Conservation (phyloP, 2,888 invertebrate species). For the Megamerina dolium region DNA sequence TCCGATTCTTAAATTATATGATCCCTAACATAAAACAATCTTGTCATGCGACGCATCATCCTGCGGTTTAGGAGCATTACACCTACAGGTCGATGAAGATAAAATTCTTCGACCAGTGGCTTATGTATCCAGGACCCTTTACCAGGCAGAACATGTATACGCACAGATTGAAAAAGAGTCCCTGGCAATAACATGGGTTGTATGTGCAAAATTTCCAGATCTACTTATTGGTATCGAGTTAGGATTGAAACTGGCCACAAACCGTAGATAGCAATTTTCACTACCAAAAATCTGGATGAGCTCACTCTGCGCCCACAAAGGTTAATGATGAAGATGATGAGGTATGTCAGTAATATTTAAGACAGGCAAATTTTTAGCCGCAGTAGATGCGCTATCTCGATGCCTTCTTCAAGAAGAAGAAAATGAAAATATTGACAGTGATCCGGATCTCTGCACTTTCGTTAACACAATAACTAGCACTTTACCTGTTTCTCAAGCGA, state of each 20-base stretch:
- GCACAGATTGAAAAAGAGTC: slow-evolving; percentile 24
- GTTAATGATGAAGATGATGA: slow-evolving; percentile 17
- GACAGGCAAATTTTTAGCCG: slow-evolving; percentile 19
- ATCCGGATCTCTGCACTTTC: slow-evolving; percentile 3
- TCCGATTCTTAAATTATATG: slow-evolving; percentile 11
- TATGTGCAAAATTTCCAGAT: slow-evolving; percentile 19
- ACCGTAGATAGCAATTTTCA: slow-evolving; percentile 19
- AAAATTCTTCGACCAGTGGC: slow-evolving; percentile 11
- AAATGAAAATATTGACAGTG: not conserved
- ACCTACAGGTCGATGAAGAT: slow-evolving; percentile 12
- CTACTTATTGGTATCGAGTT: slow-evolving; percentile 19
- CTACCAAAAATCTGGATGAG: slow-evolving; percentile 16
- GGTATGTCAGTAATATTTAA: slow-evolving; percentile 16
- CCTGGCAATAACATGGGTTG: slow-evolving; percentile 18
- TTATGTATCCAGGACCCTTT: slow-evolving; percentile 17
- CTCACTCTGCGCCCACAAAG: slow-evolving; percentile 19
- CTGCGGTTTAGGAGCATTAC: slow-evolving; percentile 12
- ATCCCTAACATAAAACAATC: slow-evolving; percentile 11
- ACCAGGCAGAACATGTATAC: slow-evolving; percentile 15
- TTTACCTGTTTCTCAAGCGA: slow-evolving; percentile 5
- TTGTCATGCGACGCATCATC: slow-evolving; percentile 14
- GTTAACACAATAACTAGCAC: slow-evolving; percentile 6
- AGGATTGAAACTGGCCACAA: slow-evolving; percentile 23
- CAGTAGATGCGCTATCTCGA: slow-evolving; percentile 19
- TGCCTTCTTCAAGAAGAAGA: not conserved